Base-by-base conservation (phyloP, 2,888 invertebrate genomes). In the Meteorus colon region DNA sequence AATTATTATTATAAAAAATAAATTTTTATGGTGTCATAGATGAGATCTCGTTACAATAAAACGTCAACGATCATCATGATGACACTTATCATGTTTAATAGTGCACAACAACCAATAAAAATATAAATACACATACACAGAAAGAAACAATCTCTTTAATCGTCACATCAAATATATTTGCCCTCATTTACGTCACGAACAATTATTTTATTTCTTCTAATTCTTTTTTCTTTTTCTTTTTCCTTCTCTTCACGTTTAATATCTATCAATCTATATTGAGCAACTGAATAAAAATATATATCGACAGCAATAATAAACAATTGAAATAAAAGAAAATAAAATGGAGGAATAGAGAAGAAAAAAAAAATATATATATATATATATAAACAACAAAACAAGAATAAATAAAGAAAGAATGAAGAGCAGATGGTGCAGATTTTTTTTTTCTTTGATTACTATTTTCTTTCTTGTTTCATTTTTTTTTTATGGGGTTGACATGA, bases 71-170 rank as follows among this genome's bases (percentile, higher is more conserved):
- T 19, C 19, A 55, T 19, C 2, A 55, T 19, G 55, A 55, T 55
- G 19, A 55, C 19, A 19, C 5, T 55, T 55, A 55, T 55, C 19
- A 55, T 55, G 55, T 55, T 55, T 24, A 55, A 55, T 19, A 55
- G 55, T 55, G 55, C 55, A 55, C 19, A 55, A 55, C 55, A 55
- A 24, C 55, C n/a, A 55, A 55, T 55, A 55, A 19, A 55, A 16
- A 48, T 55, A 19, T 55, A 24, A 6, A n/a, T 19, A 55, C 19
- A 48, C n/a, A 48, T 16, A 14, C 48, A 16, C 14, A 41, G 8
- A 41, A 8, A 41, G 12, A 8, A 8, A 6, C 55, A 55, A 55
- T 55, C 24, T 55, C 55, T 55, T 24, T 55, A 55, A 55, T 24
- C 6, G 55, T 24, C 55, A 55, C 55, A 10, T 55, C 55, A 55